These are phyloP conservation scores for Protosalanx chinensis DNA, from an alignment of 2,797 vertebrate species.

Conservation along the genomic window DNA sequence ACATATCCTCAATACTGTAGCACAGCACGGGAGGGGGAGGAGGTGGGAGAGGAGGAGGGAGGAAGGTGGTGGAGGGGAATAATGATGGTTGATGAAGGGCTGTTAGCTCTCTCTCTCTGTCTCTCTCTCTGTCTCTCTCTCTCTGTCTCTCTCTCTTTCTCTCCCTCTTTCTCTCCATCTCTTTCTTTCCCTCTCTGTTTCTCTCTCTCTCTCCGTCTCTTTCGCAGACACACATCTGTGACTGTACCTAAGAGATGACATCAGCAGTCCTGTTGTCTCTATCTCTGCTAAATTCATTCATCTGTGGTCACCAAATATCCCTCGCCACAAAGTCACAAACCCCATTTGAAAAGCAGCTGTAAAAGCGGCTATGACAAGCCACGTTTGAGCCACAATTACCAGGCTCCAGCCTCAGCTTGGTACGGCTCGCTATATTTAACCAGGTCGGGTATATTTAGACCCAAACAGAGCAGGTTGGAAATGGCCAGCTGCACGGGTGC, in stretches of 20 bases:
- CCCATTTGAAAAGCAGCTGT: constrained; percentile 44
- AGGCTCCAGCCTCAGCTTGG: constrained; percentile 31
- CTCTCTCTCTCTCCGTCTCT: no score
- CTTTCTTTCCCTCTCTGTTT: no score
- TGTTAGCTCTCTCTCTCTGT: neutral
- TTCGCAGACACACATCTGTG: neutral
- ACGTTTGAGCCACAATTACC: constrained; percentile 39
- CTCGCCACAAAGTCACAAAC: constrained; percentile 14
- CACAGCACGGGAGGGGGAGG: constrained; percentile 13
- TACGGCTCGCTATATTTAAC: constrained; percentile 36
- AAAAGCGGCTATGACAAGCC: constrained; percentile 50
- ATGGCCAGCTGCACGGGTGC: neutral
- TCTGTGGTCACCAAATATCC: constrained; percentile 21
- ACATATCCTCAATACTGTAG: neutral
- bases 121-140: no score
- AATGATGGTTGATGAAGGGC: neutral
- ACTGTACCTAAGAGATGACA: neutral
- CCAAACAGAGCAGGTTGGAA: neutral
- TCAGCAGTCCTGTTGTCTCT: neutral
- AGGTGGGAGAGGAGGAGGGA: neutral
- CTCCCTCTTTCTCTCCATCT: no score
- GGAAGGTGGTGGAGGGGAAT: neutral
- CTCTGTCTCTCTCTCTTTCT: no score
- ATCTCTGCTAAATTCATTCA: constrained; percentile 28
- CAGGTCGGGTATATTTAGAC: constrained; percentile 36